Conservation (phyloP, 53 echinoderm and acorn worm genomes). For the Antedon mediterranea region DNA sequence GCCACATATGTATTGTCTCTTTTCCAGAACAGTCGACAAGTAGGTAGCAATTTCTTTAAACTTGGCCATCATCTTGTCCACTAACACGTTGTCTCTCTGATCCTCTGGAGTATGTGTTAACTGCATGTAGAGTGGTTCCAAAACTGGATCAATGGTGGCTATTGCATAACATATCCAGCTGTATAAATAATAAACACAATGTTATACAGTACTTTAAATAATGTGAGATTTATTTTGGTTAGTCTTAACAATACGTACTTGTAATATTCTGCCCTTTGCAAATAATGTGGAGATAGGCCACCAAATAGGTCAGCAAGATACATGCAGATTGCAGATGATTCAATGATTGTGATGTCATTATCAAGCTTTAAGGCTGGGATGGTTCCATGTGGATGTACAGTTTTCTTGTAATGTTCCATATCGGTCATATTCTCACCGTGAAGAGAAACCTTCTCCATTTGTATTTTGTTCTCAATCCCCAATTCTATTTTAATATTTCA, state of each 20-base stretch:
- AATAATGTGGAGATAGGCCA: not conserved
- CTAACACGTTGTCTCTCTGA: not conserved
- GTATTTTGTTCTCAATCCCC: constrained; percentile 2
- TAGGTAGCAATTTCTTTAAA: not conserved
- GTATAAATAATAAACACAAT: not conserved
- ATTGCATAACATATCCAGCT: constrained; percentile 6
- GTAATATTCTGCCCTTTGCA: constrained; percentile 6
- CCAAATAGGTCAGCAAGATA: constrained; percentile 4
- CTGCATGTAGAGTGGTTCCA: constrained; percentile 7
- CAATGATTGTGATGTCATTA: not conserved
- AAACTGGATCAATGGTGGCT: constrained; percentile 1
- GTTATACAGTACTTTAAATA: not conserved
- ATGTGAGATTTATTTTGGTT: no score
- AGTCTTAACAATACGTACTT: not conserved
- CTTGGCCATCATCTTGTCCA: not conserved
- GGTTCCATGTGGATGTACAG: constrained; percentile 8
- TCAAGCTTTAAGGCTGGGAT: not conserved
- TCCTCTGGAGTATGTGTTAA: constrained; percentile 7
- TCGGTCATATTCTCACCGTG: not conserved
- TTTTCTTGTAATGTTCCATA: not conserved
- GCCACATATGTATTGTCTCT: not conserved
- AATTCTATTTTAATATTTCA: not conserved
- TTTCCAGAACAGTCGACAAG: not conserved
- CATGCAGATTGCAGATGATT: constrained; percentile 5
- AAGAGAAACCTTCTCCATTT: not conserved